Conservation (phyloP, 2,888 invertebrate species). For the Cistogaster globosa region DNA sequence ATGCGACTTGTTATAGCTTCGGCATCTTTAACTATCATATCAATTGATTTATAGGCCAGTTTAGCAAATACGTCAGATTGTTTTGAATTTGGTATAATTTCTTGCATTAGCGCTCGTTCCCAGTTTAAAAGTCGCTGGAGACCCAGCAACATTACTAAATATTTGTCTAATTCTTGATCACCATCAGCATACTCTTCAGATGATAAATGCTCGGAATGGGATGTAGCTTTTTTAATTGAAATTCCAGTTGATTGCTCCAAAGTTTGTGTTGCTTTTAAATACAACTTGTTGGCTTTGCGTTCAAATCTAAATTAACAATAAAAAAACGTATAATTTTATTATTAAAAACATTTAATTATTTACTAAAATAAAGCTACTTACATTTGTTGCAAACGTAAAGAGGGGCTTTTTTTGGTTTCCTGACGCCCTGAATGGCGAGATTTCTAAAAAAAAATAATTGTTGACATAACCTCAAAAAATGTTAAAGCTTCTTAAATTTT, state of each 20-base stretch:
- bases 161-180: conserved; percentile 93
- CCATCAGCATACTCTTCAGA: conserved; percentile 84
- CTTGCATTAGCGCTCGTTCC: conserved; percentile 92
- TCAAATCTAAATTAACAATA: conserved; percentile 85
- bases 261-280: conserved; percentile 92
- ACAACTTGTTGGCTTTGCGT: conserved; percentile 91
- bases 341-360: neutral
- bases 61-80: conserved; percentile 92
- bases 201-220: conserved; percentile 81
- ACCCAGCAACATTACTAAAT: conserved; percentile 91
- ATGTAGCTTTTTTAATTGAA: conserved; percentile 85
- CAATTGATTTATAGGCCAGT: conserved; percentile 92
- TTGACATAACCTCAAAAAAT: neutral
- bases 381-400: conserved; percentile 92
- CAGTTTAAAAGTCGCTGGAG: conserved; percentile 93
- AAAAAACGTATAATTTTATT: no score
- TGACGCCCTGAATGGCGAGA: conserved; percentile 85
- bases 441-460: conserved; percentile 75
- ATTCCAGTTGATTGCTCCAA: conserved; percentile 91
- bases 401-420: conserved; percentile 91
- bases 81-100: conserved; percentile 91
- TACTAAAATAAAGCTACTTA: conserved; percentile 78
- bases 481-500: neutral
- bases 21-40: conserved; percentile 92
- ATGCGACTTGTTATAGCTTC: conserved; percentile 91